Base-by-base conservation (phyloP, 2,797 vertebrate genomes). In the Characodon lateralis region DNA sequence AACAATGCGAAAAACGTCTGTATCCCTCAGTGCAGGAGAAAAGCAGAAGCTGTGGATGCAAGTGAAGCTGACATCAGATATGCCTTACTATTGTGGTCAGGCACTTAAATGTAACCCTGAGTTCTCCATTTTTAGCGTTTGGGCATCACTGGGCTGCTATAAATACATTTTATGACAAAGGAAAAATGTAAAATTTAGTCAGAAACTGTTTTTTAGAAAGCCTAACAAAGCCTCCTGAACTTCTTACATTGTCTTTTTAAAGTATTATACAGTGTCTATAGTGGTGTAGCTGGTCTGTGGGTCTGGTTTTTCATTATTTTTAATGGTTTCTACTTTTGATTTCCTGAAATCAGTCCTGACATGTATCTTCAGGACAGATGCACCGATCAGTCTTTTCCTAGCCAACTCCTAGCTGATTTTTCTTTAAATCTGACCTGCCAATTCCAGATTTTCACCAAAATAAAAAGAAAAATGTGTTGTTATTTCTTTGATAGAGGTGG, bases 11-110 rank as follows among this genome's bases (percentile, higher is more conserved):
- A 89, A 81, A 93, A 48, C 3, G n/a, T 83, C 84, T 53, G 41
- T 76, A 86, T 90, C 81, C 85, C 68, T 85, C 76, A 73, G 77
- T 61, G 77, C 73, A 82, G 78, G 76, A 82, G 35, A 85, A 91
- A 90, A 89, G 68, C 88, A 83, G 83, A 73, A 90, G 92, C 80
- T 76, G 84, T 69, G 82, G 82, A 89, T 82, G 87, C 22, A 51
- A 77, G 53, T 86, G 48, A 87, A 89, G 84, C 31, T 31, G 87
- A 93, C 91, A 89, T 86, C 84, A 91, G 91, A 92, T 93, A 89
- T 73, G 87, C 85, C 89, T 76, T 78, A 86, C 79, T 85, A 70
- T 88, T 88, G 90, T 91, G 92, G 91, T 90, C 72, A 53, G 87
- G 87, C 83, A 68, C 87, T 92, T 89, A 84, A 93, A 91, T 86